Evolutionary conservation across 1,140 invertebrate species (phyloP).

Genomic region (Venturia canescens): DNA sequence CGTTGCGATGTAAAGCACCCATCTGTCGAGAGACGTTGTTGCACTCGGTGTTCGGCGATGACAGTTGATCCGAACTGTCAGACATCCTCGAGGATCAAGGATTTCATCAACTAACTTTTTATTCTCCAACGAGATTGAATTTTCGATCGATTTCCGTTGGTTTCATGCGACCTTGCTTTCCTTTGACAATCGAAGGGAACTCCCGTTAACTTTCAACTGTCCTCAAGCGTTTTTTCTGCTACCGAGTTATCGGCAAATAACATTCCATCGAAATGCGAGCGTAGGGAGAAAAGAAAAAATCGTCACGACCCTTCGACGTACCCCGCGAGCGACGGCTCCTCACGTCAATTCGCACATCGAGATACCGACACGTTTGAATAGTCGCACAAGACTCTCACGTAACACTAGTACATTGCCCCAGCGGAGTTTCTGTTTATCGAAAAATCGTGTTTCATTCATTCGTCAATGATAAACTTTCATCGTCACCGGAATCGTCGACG

Average conservation of each 20-base stretch:
- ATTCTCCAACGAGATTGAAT: constrained; percentile 31
- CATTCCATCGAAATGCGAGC: no score
- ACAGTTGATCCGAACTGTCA: constrained; percentile 69
- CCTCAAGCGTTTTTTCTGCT: no score
- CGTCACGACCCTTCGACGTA: neutral
- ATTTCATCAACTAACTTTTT: constrained; percentile 41
- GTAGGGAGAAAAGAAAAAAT: neutral
- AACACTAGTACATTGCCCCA: neutral
- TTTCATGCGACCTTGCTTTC: neutral
- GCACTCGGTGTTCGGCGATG: constrained; percentile 70
- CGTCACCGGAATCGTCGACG: neutral
- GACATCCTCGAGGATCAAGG: constrained; percentile 64
- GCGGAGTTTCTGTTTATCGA: neutral
- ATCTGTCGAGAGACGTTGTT: constrained; percentile 62
- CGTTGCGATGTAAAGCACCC: constrained; percentile 61
- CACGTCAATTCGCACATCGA: constrained; percentile 54
- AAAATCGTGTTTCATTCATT: constrained; percentile 21
- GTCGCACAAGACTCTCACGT: constrained; percentile 14
- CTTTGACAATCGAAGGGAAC: neutral
- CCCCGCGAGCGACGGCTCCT: constrained; percentile 54
- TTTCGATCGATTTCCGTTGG: neutral
- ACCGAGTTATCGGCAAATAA: no score
- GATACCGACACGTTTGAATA: constrained; percentile 53
- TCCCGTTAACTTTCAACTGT: no score
- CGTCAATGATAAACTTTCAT: constrained; percentile 3